These are phyloP conservation scores for Drosophila koepferae DNA, from an alignment of 2,888 invertebrate genomes.

Conservation along the genomic window DNA sequence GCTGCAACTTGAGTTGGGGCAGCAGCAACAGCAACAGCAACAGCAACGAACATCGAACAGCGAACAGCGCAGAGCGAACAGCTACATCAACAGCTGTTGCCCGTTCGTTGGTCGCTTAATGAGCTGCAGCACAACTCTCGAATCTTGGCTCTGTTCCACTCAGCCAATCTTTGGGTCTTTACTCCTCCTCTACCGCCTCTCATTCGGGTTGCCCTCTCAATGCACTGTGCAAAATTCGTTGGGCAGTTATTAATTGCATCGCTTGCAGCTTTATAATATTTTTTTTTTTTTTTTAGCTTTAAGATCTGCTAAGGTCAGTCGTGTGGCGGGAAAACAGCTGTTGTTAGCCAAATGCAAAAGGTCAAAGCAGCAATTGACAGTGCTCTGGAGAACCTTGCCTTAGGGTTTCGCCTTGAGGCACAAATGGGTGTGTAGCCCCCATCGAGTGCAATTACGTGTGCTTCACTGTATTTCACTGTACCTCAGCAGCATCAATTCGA, in stretches of 20 bases:
- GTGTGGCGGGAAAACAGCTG: slow-evolving; percentile 60
- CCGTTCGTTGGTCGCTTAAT: slow-evolving; percentile 70
- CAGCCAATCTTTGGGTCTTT: slow-evolving; percentile 2
- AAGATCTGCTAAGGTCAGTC: slow-evolving; percentile 67
- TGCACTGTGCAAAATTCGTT: slow-evolving; percentile 63
- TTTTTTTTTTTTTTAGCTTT: slow-evolving; percentile 40
- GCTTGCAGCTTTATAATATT: slow-evolving; percentile 42
- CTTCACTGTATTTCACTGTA: slow-evolving; percentile 3
- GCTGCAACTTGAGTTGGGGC: slow-evolving; percentile 22
- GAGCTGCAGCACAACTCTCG: slow-evolving; percentile 65
- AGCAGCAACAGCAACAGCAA: background rate
- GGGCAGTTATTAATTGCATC: slow-evolving; percentile 63
- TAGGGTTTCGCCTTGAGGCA: slow-evolving; percentile 62
- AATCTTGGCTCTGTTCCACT: slow-evolving; percentile 44
- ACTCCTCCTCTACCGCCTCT: background rate
- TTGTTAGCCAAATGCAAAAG: slow-evolving; percentile 55
- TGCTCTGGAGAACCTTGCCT: slow-evolving; percentile 67
- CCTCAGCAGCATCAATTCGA: background rate
- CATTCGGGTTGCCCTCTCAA: background rate
- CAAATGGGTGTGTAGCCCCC: slow-evolving; percentile 49
- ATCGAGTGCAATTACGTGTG: slow-evolving; percentile 34
- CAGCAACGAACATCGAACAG: background rate
- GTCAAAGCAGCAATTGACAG: slow-evolving; percentile 65
- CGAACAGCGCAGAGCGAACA: background rate
- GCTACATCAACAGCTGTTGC: slow-evolving; percentile 39